Base-by-base conservation (phyloP, 1,140 invertebrate species). In the Littorina saxatilis region DNA sequence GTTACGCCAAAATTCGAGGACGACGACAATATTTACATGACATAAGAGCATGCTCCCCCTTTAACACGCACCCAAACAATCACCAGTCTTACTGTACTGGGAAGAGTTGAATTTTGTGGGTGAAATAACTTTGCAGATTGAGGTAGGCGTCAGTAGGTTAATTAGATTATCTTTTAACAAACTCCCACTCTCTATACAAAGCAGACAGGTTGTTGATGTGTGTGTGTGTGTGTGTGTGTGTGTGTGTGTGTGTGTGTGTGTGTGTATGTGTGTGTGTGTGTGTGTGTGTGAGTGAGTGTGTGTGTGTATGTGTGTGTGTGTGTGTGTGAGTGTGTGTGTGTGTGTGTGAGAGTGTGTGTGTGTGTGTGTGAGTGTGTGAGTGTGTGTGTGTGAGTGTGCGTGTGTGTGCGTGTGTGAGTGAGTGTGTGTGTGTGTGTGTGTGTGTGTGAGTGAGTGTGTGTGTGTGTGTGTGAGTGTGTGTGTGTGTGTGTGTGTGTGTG, bases 281-380 rank as follows among this genome's bases (percentile, higher is more conserved):
- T 68, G 63, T 39, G 29, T 39, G 63, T 68, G 63, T 68, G 63
- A 17, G 29, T 35, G 29, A 35, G 29, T 17, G 29, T 68, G 63
- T 68, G 63, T 68, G 63, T 68, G 63, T 68, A 32, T 68, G 63
- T 68, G 63, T 68, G 63, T 68, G 63, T 68, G 63, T 68, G 63
- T 68, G 63, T 68, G 63, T 68, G 63, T 39, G 63, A 35, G 63
- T 68, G 63, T 68, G 63, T 68, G 63, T 68, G 63, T 68, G 63
- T 68, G 63, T 68, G 63, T 68, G 63, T 68, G 63, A 35, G 63
- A 35, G 63, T 68, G 63, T 13, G 13, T 13, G 63, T 68, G 63
- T 68, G 63, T 68, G 63, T 68, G 63, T 68, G 63, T 68, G 63
- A 35, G 63, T 68, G 63, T 68, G 63, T 68, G 63, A 35, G 63